phyloP scores from a whole-genome alignment of 2,888 invertebrate genomes.

The Rhopalosiphum nymphaeae region DNA sequence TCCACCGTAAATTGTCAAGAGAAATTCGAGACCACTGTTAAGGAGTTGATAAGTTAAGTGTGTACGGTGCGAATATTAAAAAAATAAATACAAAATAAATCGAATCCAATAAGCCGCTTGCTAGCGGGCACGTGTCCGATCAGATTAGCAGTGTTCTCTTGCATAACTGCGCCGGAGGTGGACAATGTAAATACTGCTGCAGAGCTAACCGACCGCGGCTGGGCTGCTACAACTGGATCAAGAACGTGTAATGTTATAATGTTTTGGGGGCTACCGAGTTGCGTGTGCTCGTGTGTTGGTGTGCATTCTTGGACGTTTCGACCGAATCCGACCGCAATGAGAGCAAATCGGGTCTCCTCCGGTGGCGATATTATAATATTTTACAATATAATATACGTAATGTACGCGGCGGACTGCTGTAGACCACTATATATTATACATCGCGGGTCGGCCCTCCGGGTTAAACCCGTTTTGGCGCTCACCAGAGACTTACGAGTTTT shows the following conservation, averaged over 20 bases:
- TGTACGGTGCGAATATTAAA: background rate
- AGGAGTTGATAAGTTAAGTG: background rate
- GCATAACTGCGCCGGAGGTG: conserved; percentile 53
- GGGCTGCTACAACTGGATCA: conserved; percentile 35
- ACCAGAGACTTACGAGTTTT: background rate
- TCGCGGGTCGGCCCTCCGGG: conserved; percentile 29
- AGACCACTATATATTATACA: background rate
- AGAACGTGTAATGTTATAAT: conserved; percentile 6
- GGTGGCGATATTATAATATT: background rate
- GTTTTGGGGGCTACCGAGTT: conserved; percentile 47
- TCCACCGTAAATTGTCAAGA: background rate
- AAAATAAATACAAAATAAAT: conserved; percentile 20
- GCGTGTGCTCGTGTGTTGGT: background rate
- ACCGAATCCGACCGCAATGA: conserved; percentile 37
- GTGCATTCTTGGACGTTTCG: conserved; percentile 22
- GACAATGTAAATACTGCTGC: conserved; percentile 36
- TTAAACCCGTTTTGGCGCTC: conserved; percentile 34
- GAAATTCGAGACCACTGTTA: conserved; percentile 19
- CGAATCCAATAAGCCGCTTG: conserved; percentile 44
- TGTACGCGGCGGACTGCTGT: background rate
- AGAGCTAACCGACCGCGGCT: background rate
- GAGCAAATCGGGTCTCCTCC: conserved; percentile 26
- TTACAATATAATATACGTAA: background rate
- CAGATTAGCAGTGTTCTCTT: conserved; percentile 43
- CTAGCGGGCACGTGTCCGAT: conserved; percentile 59